phyloP scores from a whole-genome alignment of 2,113 vertebrate species.

The Beaufortia kweichowensis region DNA sequence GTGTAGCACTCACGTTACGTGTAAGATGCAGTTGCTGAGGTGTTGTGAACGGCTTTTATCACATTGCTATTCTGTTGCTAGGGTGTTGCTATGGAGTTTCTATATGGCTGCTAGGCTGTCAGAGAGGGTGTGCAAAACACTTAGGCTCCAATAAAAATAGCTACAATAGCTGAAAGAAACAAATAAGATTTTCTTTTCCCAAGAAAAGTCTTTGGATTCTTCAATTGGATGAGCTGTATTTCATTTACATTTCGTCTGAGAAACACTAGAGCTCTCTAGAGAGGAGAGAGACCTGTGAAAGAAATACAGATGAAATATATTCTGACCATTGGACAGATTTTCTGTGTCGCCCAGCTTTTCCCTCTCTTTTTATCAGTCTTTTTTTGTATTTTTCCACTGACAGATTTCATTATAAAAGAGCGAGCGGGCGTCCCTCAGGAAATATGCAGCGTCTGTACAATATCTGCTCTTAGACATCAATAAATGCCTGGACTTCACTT shows the following conservation, averaged over 20 bases:
- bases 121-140: background rate
- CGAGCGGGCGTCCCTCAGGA: background rate
- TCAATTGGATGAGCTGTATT: too few species aligned
- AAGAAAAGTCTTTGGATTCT: too few species aligned
- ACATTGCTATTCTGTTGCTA: too few species aligned
- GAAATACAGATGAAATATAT: slow-evolving; percentile 4
- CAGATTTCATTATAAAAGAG: slow-evolving; percentile 11
- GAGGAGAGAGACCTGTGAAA: background rate
- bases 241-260: background rate
- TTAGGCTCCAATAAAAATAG: background rate
- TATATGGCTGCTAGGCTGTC: too few species aligned
- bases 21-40: too few species aligned
- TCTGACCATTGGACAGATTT: background rate
- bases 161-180: too few species aligned
- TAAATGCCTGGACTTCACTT: background rate
- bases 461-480: slow-evolving; percentile 32
- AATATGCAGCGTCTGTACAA: slow-evolving; percentile 20
- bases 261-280: background rate
- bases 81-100: too few species aligned
- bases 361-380: background rate
- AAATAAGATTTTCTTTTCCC: too few species aligned
- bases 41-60: too few species aligned
- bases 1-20: too few species aligned
- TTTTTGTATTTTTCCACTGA: background rate
- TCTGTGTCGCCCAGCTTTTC: background rate